A percentile compares a stretch with the other conserved stretches of the same genome.
Evolutionary conservation across 2,797 vertebrate species (phyloP).

Genomic region (Rhinoraja longicauda): DNA sequence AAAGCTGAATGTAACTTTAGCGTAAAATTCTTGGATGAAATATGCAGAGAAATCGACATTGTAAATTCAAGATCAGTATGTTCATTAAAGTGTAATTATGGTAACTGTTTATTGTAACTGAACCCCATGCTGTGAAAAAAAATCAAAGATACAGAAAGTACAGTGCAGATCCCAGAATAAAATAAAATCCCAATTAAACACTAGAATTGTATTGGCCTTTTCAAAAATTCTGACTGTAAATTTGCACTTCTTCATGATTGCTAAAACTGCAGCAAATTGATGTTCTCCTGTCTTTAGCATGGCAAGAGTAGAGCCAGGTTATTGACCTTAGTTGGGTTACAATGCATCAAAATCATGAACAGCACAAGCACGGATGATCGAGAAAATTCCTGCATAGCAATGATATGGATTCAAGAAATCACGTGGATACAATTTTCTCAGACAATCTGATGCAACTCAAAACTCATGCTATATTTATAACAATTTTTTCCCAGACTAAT

Average conservation of each 20-base stretch:
- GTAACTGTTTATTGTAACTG: background rate
- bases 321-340: background rate
- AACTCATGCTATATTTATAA: background rate
- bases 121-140: background rate
- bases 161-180: background rate
- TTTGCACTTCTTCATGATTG: background rate
- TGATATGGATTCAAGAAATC: background rate
- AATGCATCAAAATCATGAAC: background rate
- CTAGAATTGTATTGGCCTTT: background rate
- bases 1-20: background rate
- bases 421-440: background rate
- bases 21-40: background rate
- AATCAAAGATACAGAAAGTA: background rate
- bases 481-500: background rate
- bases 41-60: background rate
- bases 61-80: background rate
- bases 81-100: background rate
- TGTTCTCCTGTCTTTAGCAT: background rate
- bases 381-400: background rate
- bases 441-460: background rate
- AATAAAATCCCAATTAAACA: background rate
- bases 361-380: background rate
- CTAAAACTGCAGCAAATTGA: background rate
- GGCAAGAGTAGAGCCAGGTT: background rate
- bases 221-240: background rate